A percentile compares a stretch with the other conserved stretches of the same genome.
Evolutionary conservation across 2,113 vertebrate genomes (phyloP).

Genomic region (Silurus glanis): DNA sequence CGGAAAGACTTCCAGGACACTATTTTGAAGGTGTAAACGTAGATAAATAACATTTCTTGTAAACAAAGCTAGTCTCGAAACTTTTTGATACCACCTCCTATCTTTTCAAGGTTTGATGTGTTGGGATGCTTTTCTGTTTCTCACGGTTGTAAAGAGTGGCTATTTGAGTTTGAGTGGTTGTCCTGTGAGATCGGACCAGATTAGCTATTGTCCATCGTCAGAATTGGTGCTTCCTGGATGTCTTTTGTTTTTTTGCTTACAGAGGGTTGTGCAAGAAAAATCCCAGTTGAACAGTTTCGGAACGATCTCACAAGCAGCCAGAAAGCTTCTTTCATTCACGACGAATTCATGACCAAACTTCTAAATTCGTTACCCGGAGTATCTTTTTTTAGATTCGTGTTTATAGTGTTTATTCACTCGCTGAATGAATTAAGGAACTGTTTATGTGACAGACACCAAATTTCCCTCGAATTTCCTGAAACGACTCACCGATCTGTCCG

Average conservation of each 20-base stretch:
- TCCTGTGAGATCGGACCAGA: not conserved
- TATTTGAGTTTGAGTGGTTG: not conserved
- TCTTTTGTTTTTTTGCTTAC: not conserved
- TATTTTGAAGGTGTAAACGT: no score
- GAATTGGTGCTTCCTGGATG: not conserved
- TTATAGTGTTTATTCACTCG: not conserved
- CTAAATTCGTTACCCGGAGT: not conserved
- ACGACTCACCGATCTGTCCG: constrained; percentile 81
- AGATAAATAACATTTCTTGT: no score
- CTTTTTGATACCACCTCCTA: no score
- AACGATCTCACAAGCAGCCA: not conserved
- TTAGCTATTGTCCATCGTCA: not conserved
- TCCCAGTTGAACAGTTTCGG: not conserved
- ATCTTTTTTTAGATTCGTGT: not conserved
- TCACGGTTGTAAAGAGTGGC: not conserved
- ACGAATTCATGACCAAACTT: not conserved
- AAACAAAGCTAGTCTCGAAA: no score
- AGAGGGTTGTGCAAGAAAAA: not conserved
- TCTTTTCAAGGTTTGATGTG: not conserved
- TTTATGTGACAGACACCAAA: not conserved
- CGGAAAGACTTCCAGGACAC: no score
- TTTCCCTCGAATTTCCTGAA: not conserved
- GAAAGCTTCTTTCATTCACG: not conserved
- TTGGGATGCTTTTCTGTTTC: not conserved
- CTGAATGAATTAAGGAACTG: not conserved